Percentiles rank a stretch among this genome's conserved stretches.
phyloP scores from a whole-genome alignment of 2,888 invertebrate species.

The Eupithecia subfuscata region DNA sequence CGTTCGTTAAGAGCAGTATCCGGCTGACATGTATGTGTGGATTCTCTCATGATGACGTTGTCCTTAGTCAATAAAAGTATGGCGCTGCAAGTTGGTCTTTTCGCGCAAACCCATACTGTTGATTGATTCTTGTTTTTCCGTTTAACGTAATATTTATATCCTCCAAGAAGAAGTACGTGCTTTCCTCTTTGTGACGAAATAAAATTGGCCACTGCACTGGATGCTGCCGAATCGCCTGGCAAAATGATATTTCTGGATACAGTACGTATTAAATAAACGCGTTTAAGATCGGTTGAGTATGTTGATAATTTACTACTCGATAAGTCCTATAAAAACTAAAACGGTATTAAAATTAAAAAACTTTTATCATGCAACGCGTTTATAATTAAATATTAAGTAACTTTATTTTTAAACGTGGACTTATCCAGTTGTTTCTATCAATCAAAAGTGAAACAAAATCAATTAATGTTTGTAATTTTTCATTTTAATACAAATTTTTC shows the following conservation, averaged over 20 bases:
- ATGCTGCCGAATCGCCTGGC: not conserved
- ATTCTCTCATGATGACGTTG: not conserved
- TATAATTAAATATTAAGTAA: too few species aligned
- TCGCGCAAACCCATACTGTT: not conserved
- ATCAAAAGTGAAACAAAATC: too few species aligned
- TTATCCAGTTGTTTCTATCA: too few species aligned
- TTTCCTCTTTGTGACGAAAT: slow-evolving; percentile 5
- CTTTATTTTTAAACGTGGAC: too few species aligned
- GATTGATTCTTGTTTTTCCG: not conserved
- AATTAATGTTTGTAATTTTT: not conserved
- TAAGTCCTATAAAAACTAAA: not conserved
- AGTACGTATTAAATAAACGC: not conserved
- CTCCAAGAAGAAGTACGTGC: not conserved
- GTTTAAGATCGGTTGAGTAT: not conserved
- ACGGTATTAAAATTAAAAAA: not conserved
- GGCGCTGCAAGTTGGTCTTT: not conserved
- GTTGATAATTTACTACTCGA: not conserved
- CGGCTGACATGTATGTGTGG: not conserved
- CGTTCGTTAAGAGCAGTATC: not conserved
- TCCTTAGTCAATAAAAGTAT: not conserved
- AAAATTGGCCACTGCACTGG: not conserved
- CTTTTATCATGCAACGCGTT: too few species aligned
- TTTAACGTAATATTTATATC: slow-evolving; percentile 5
- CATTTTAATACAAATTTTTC: too few species aligned
- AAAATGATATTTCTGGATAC: not conserved